These are phyloP conservation scores for Arizona elegans DNA, from an alignment of 2,113 vertebrate species.

Conservation along the genomic window DNA sequence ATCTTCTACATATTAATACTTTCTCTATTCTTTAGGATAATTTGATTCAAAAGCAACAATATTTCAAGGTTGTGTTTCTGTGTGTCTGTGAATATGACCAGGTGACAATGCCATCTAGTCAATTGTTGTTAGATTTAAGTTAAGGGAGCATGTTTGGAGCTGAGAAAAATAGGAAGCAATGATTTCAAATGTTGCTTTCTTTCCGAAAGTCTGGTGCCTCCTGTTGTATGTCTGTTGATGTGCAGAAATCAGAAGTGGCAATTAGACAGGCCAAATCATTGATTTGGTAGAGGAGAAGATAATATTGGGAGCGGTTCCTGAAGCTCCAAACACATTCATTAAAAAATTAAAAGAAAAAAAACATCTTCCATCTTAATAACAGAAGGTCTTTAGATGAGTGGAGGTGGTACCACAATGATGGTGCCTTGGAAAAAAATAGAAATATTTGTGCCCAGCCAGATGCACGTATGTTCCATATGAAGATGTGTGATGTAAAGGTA, in stretches of 20 bases:
- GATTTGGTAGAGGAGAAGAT: not conserved
- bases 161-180: not conserved
- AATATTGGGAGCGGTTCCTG: not conserved
- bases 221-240: not conserved
- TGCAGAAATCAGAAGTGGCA: not conserved
- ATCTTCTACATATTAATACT: not conserved
- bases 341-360: not conserved
- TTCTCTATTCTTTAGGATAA: slow-evolving; percentile 5
- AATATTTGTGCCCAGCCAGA: too few relatives aligned
- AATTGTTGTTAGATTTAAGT: slow-evolving; percentile 10
- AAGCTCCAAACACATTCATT: not conserved
- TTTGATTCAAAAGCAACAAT: slow-evolving; percentile 24
- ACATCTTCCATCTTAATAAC: not conserved
- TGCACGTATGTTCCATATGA: not conserved
- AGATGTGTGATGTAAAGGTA: not conserved
- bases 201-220: not conserved
- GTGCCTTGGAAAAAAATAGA: not conserved
- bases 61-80: not conserved
- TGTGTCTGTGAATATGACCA: not conserved
- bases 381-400: not conserved
- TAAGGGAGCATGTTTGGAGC: not conserved
- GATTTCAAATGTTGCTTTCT: fast-evolving
- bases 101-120: not conserved
- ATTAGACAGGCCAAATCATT: not conserved
- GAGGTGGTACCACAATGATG: not conserved